Conservation (phyloP, 2,113 vertebrate genomes). For the Pygoscelis antarcticus region DNA sequence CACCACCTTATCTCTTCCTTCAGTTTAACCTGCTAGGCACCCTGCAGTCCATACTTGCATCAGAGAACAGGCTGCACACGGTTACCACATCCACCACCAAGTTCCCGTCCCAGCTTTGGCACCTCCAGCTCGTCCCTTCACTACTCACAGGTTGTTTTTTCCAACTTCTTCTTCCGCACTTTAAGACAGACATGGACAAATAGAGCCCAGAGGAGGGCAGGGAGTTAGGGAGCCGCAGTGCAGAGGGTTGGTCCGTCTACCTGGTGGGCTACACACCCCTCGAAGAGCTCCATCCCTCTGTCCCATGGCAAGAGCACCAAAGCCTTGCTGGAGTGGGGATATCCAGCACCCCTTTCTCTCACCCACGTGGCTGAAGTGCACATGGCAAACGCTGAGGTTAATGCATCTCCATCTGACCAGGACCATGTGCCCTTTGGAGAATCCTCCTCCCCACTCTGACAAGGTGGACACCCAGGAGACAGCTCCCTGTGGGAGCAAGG, state of each 20-base stretch:
- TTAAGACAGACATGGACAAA: neutral
- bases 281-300: neutral
- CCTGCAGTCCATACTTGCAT: neutral
- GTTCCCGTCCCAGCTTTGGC: neutral
- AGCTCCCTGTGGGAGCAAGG: neutral
- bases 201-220: neutral
- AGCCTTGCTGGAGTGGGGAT: neutral
- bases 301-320: neutral
- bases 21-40: neutral
- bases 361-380: accelerated
- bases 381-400: neutral
- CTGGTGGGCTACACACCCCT: neutral
- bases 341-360: neutral
- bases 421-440: neutral
- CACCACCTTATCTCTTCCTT: neutral
- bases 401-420: neutral
- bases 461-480: neutral
- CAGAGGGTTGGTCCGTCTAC: neutral
- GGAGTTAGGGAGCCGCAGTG: neutral
- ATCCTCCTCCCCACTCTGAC: neutral
- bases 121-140: neutral
- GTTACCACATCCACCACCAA: neutral
- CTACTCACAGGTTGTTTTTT: neutral
- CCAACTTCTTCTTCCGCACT: neutral
- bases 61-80: accelerated